A percentile compares a stretch with the other conserved stretches of the same genome.
Conservation (phyloP, 2,888 invertebrate species). For the Gortyna flavago region DNA sequence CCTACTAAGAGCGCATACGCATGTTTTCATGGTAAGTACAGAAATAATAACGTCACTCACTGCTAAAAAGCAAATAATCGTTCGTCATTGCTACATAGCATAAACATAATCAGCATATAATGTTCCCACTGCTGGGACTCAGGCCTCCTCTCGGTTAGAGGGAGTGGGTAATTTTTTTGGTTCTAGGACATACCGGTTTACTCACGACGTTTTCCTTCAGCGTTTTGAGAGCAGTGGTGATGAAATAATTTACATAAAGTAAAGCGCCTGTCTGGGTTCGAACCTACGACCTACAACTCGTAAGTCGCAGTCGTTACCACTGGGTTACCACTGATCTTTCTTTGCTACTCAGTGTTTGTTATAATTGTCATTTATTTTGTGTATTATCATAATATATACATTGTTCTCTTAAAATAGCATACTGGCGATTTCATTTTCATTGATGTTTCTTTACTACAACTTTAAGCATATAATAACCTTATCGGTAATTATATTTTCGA, state of each 20-base stretch:
- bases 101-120: neutral
- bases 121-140: neutral
- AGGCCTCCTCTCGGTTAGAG: neutral
- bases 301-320: too few species aligned
- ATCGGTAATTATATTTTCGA: too few species aligned
- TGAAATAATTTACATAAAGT: neutral
- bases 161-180: neutral
- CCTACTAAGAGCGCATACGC: neutral
- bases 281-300: neutral
- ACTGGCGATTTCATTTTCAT: too few species aligned
- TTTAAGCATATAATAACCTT: too few species aligned
- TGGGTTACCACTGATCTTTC: too few species aligned
- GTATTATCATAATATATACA: too few species aligned
- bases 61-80: neutral
- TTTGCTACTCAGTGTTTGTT: too few species aligned
- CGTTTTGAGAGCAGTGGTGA: neutral
- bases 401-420: too few species aligned
- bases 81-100: neutral
- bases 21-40: neutral
- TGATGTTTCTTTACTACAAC: too few species aligned
- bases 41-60: conserved; percentile 8
- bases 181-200: neutral
- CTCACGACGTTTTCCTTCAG: neutral
- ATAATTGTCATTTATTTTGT: too few species aligned
- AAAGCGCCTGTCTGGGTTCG: neutral